Base-by-base conservation (phyloP, 2,888 invertebrate genomes). In the Odontocerum albicorne region DNA sequence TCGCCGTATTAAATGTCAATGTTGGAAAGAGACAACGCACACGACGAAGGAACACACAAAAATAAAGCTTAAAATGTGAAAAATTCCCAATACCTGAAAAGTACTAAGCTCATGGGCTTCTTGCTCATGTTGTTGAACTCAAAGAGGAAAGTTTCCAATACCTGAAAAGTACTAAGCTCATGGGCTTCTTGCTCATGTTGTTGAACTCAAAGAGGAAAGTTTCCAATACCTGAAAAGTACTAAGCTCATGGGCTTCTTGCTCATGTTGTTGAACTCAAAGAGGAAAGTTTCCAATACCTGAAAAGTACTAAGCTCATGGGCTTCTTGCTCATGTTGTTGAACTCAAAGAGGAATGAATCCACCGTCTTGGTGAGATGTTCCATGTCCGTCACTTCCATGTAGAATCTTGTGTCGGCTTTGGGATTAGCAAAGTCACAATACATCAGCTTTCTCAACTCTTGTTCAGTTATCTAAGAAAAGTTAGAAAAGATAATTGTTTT, bases 361-460 rank as follows among this genome's bases (percentile, higher is more conserved):
- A 94, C 93, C 4, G 94, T 90, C 0, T 82, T 75, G 54, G 88
- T 84, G 51, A 97, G 72, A 61, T 86, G 83, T 35, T 91, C 90
- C 67, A 95, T 77, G 68, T 96, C 92, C 1, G 80, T 72, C 0
- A 95, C 93, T 76, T 96, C 96, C 66, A 91, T 83, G 66, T 97
- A 97, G 66, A 90, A 85, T 22, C 92, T 84, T 8, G 85, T 84
- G 66, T 96, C 95, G 8, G 89, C 90, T 79, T 96, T 96, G 0
- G 94, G 92, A 74, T 97, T 96, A 0, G 90, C 88, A 69, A 97
- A 97, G 71, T 97, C 96, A 68, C 97, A 97, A 71, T 91, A 97
- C 55, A 97, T 84, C 57, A 97, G 76, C 64, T 87, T 89, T 52
- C 96, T 82, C 4, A 96, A 76, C 68, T 96, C 91, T 13, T 77